Percentiles rank a stretch among this genome's conserved stretches.
phyloP scores from a whole-genome alignment of 2,888 invertebrate genomes.

The Clitarchus hookeri region DNA sequence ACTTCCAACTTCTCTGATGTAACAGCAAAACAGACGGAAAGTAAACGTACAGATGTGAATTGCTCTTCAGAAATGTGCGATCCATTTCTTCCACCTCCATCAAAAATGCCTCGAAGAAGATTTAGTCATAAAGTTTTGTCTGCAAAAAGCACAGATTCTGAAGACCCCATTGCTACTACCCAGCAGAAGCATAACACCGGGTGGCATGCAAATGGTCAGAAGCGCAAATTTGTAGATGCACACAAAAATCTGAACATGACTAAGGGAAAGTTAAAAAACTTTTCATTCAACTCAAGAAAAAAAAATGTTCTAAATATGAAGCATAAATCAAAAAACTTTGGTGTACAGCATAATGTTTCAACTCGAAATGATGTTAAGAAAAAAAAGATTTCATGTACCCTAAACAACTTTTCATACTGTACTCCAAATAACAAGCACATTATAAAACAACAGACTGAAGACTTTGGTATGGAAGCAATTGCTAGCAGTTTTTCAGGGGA shows the following conservation, averaged over 20 bases:
- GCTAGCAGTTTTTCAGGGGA: neutral
- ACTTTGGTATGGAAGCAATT: neutral
- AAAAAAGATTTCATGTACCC: neutral
- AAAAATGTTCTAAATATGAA: neutral
- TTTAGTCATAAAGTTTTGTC: neutral
- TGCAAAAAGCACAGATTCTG: neutral
- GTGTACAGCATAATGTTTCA: neutral
- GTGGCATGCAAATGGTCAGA: neutral
- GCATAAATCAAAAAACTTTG: neutral
- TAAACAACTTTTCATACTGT: neutral
- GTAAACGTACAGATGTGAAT: neutral
- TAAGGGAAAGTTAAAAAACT: constrained; percentile 2
- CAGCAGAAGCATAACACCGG: neutral
- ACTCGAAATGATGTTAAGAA: neutral
- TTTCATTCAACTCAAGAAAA: neutral
- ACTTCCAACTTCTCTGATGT: neutral
- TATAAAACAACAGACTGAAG: neutral
- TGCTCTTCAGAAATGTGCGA: neutral
- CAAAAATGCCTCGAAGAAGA: neutral
- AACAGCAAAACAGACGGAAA: neutral
- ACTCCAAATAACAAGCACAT: neutral
- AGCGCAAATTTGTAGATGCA: neutral
- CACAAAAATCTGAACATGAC: constrained; percentile 15
- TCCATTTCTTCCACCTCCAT: neutral
- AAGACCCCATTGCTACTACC: neutral